Base-by-base conservation (phyloP, 1,140 invertebrate genomes). In the Nebria ingens region DNA sequence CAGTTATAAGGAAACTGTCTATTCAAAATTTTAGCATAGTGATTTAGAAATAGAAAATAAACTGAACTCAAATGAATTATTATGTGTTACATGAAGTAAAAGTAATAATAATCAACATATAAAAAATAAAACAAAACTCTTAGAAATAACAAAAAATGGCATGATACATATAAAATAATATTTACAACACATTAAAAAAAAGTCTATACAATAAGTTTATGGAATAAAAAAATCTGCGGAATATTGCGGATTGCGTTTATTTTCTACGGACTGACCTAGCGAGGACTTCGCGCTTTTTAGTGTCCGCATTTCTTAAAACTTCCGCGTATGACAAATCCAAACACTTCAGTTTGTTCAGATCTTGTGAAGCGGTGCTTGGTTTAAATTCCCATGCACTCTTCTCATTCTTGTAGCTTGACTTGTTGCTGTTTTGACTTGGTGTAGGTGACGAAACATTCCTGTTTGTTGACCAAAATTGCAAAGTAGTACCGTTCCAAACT, bases 261-360 rank as follows among this genome's bases (percentile, higher is more conserved):
- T 54, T 38, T 21, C 64, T 68, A 58, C 67, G 66, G 3, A 51
- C 54, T 57, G 25, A 60, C 60, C 17, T 56, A 65, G 21, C 58
- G 54, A 11, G 17, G 4, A 17, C 6, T 62, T 71, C 72, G 51
- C 68, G 58, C 58, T 77, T 66, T 40, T 65, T 68, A 17, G 59
- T 73, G 60, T 85, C 84, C 38, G 82, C 80, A 65, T 82, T 82
- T 51, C 85, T 78, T 11, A 92, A 71, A 2, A 83, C 88, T 68
- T 91, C 87, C 0, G 88, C 88, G 65, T 91, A 92, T 2, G 87
- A 87, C 64, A 86, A 78, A 60, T 92, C 88, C 21, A 92, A 70
- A 60, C 84, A 81, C 66, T 85, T 85, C 42, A 92, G 70, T 62
- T 85, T 86, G 58, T 88, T 83, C 9, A 91, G 80, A 59, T 90